These are phyloP conservation scores for Sepiola atlantica DNA, from an alignment of 2,888 invertebrate species.

Conservation along the genomic window DNA sequence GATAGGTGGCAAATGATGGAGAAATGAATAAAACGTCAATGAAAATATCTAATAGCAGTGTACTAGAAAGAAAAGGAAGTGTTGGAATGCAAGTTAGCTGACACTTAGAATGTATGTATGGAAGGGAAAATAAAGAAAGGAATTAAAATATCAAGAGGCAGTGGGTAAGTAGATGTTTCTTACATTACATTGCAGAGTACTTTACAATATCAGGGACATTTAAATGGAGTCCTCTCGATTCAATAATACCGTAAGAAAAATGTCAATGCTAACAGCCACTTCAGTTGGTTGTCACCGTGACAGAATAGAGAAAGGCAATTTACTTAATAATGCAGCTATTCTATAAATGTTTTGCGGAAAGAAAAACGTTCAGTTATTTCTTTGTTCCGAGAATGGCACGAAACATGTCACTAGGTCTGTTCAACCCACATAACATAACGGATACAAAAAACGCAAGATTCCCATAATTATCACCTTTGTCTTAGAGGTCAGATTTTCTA, in stretches of 20 bases:
- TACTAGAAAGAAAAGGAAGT: no score
- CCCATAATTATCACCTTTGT: background rate
- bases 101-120: no score
- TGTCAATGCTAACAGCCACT: background rate
- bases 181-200: background rate
- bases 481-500: background rate
- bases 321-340: background rate
- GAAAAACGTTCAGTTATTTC: background rate
- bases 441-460: background rate
- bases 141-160: background rate
- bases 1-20: no score
- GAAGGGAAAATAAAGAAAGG: no score
- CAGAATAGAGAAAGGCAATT: background rate
- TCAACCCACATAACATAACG: background rate
- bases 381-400: background rate
- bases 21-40: no score
- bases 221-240: background rate
- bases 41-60: no score
- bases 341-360: background rate
- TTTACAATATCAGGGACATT: background rate
- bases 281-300: background rate
- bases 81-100: no score
- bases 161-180: background rate
- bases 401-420: background rate
- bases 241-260: background rate